Percentiles rank a stretch among this genome's conserved stretches.
Conservation (phyloP, 2,113 vertebrate genomes). For the Prolemur simus region DNA sequence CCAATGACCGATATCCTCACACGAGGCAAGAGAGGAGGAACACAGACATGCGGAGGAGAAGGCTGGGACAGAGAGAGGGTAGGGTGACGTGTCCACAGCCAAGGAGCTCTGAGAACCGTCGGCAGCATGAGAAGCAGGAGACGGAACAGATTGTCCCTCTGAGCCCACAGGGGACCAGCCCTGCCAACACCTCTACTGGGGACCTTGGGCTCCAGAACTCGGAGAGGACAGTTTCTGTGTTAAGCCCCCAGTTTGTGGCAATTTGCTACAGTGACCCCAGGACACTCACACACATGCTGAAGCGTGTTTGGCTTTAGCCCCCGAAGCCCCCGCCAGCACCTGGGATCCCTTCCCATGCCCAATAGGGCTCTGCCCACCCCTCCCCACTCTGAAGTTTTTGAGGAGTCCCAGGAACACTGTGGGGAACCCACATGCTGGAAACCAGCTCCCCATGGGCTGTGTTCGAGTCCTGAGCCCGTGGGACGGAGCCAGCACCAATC, state of each 20-base stretch:
- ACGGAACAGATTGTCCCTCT: not conserved
- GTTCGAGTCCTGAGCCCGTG: not conserved
- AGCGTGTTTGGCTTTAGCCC: not conserved
- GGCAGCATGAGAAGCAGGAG: not conserved
- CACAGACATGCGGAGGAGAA: too few relatives aligned
- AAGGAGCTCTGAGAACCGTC: too few relatives aligned
- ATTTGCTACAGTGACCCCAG: not conserved
- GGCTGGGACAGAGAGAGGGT: not conserved
- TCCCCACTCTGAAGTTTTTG: rapidly evolving
- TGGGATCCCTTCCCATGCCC: not conserved
- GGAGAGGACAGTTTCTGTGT: not conserved
- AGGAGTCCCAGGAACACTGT: not conserved
- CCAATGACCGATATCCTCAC: not conserved
- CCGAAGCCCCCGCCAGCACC: not conserved
- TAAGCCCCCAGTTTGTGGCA: too few relatives aligned
- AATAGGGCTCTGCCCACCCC: not conserved
- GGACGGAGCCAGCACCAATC: not conserved
- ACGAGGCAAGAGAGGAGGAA: not conserved
- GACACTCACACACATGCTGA: too few relatives aligned
- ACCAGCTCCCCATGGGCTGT: too few relatives aligned
- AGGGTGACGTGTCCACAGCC: not conserved
- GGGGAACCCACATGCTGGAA: too few relatives aligned
- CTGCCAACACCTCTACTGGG: not conserved
- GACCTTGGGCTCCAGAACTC: not conserved
- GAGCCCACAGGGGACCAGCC: not conserved